Base-by-base conservation (phyloP, 2,888 invertebrate genomes). In the Nezara viridula region DNA sequence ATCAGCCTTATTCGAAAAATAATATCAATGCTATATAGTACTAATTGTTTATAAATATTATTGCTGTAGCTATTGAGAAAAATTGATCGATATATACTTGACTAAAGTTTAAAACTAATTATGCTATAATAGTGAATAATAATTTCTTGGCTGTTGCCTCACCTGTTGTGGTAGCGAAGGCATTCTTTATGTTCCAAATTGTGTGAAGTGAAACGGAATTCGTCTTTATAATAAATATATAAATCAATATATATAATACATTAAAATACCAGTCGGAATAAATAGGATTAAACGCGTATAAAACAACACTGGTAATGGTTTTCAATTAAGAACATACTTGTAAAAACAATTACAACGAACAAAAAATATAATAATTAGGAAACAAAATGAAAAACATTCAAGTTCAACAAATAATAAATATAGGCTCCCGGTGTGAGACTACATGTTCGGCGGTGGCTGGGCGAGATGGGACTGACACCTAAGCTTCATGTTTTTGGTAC, bases 231-330 rank as follows among this genome's bases (percentile, higher is more conserved):
- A 86, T 50, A 86, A 55, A 86, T 86, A 86, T 55, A 86, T 86
- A 86, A 55, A 55, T 86, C 55, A 55, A 86, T 50, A 86, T 86
- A 55, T 55, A 40, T 55, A 86, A 86, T 86, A 86, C 40, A 86
- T 55, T 86, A 86, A 86, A 86, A 86, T 86, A 86, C 86, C 50
- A 86, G 86, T 86, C 86, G 50, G 86, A 86, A 86, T 86, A 86
- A 86, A 86, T 86, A 86, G 32, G 86, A 55, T 60, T 55, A 55
- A 55, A 86, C 81, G 81, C 81, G 81, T 47, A 81, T 81, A 81
- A 81, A 81, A 81, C 81, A 81, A 81, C 81, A 81, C 81, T 81
- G 81, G 81, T 81, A 81, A 81, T 81, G 81, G 81, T 81, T 81
- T 81, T 81, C 44, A 81, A 44, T 47, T 81, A 86, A 86, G 55